Evolutionary conservation across 2,797 vertebrate genomes (phyloP).

Genomic region (Argyrosomus regius): DNA sequence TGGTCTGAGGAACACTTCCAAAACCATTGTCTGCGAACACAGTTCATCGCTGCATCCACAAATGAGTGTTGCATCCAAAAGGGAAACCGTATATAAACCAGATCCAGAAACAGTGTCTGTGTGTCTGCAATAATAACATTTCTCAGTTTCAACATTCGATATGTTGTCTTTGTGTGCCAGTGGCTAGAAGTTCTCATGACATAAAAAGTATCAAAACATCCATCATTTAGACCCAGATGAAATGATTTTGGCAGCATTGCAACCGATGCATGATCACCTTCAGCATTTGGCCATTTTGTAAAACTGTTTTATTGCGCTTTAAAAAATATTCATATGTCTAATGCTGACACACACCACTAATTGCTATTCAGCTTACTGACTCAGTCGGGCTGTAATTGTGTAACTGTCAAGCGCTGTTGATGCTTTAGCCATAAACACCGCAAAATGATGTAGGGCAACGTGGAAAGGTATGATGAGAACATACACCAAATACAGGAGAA

Average conservation of each 20-base stretch:
- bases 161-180: not conserved
- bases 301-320: not conserved
- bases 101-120: too few species aligned
- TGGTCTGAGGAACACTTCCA: too few species aligned
- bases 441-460: constrained; percentile 2
- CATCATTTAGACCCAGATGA: not conserved
- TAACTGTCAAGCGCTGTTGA: not conserved
- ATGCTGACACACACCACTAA: constrained; percentile 28
- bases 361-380: constrained; percentile 26
- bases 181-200: not conserved
- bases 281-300: not conserved
- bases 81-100: too few species aligned
- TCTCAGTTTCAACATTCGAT: too few species aligned
- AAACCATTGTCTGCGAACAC: too few species aligned
- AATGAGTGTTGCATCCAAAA: too few species aligned
- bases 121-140: too few species aligned
- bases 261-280: not conserved
- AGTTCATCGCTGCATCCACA: too few species aligned
- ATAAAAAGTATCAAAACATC: constrained; percentile 13
- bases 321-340: not conserved
- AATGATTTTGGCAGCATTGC: constrained; percentile 2
- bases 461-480: constrained; percentile 26
- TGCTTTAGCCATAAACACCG: not conserved
- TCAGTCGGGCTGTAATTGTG: constrained; percentile 19
- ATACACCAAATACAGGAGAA: not conserved